Base-by-base conservation (phyloP, 2,888 invertebrate species). In the Microctonus brassicae region DNA sequence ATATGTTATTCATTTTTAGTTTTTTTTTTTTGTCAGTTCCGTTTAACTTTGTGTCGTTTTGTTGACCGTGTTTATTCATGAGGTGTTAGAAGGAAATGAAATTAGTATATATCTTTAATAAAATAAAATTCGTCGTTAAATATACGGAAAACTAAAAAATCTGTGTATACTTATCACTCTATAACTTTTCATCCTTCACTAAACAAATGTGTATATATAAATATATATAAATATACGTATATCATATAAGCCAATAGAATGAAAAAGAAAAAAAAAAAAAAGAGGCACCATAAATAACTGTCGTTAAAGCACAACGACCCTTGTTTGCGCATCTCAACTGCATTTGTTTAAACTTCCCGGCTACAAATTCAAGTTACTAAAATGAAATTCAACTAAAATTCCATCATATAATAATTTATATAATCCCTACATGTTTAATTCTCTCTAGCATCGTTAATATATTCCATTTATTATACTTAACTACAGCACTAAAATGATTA, bases 291-390 rank as follows among this genome's bases (percentile, higher is more conserved):
- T 78, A 62, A 62, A 81, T 79, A 80, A 79, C 78, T 79, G 78
- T 80, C 76, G 73, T 42, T 17, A 53, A 39, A 75, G 72, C 72
- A 58, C 77, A 76, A 75, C 75, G 76, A 76, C 61, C 73, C 76
- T 79, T 82, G 79, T 82, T 81, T 81, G 78, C 79, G 62, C 17
- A 73, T 75, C 76, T 82, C 81, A 81, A 82, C 79, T 77, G 76
- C 79, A 79, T 78, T 47, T 47, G 47, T 47, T 80, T 81, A 77
- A 79, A 79, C 81, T 79, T 78, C 75, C 72, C 70, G 76, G 70
- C 17, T n/a, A 47, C 17, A 17, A 17, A n/a, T 47, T 17, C 17
- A 47, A 20, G 39, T 39, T n/a, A n/a, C n/a, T 4, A 39, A 39
- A 39, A 39, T 26, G 10, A 33, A 58, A 26, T 33, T 29, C 17